Conservation (phyloP, 2,888 invertebrate genomes). For the Hirtodrosophila confusa region DNA sequence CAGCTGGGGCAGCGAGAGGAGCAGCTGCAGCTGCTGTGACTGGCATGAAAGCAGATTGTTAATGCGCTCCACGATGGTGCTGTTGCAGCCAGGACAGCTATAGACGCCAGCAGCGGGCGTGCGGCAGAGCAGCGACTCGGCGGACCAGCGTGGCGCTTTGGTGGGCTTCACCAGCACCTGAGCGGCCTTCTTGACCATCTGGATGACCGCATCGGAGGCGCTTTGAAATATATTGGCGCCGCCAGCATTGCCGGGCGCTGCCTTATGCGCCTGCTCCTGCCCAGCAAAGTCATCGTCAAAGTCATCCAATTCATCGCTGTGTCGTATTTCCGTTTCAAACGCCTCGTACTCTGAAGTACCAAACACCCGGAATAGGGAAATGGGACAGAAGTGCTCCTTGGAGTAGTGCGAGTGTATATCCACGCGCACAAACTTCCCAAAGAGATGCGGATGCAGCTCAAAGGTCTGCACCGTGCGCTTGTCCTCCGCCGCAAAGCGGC, state of each 20-base stretch:
- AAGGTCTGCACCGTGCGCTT: slow-evolving; percentile 95
- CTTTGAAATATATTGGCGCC: slow-evolving; percentile 92
- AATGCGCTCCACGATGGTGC: slow-evolving; percentile 88
- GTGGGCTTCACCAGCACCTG: slow-evolving; percentile 90
- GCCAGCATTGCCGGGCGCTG: slow-evolving; percentile 83
- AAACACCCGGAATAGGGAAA: slow-evolving; percentile 96
- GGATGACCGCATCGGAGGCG: slow-evolving; percentile 95
- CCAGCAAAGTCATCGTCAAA: slow-evolving; percentile 86
- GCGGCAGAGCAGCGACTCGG: slow-evolving; percentile 85
- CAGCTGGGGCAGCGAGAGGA: slow-evolving; percentile 87
- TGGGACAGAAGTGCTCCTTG: slow-evolving; percentile 98
- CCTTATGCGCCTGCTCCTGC: slow-evolving; percentile 53
- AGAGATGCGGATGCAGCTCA: slow-evolving; percentile 90
- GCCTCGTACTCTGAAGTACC: slow-evolving; percentile 97
- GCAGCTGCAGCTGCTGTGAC: slow-evolving; percentile 86
- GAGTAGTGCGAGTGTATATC: slow-evolving; percentile 98
- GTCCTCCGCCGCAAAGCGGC: slow-evolving; percentile 94
- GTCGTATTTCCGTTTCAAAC: slow-evolving; percentile 91
- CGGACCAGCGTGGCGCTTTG: slow-evolving; percentile 71
- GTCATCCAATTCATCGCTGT: slow-evolving; percentile 88
- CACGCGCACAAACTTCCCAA: slow-evolving; percentile 95
- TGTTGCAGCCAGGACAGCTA: slow-evolving; percentile 89
- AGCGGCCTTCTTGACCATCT: slow-evolving; percentile 96
- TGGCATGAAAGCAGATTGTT: slow-evolving; percentile 91
- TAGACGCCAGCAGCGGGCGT: slow-evolving; percentile 89